Conservation (phyloP, 2,797 vertebrate species). For the Pseudochaenichthys georgianus region DNA sequence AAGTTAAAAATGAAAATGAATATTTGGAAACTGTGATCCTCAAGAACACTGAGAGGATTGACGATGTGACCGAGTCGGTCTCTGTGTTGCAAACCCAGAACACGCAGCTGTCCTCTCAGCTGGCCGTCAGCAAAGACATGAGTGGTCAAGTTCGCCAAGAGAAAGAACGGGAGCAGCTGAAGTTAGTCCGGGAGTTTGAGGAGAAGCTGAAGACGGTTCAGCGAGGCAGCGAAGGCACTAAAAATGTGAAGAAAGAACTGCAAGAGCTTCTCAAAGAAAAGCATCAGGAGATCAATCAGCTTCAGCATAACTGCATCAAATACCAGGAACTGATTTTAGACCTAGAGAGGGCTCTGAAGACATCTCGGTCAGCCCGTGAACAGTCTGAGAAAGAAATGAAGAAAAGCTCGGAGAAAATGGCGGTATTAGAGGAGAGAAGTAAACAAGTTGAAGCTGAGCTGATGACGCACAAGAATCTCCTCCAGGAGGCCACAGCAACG, state of each 20-base stretch:
- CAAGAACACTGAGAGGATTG: conserved; percentile 86
- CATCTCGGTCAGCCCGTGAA: conserved; percentile 74
- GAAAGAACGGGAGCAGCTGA: conserved; percentile 88
- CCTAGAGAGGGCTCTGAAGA: conserved; percentile 86
- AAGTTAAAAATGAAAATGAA: conserved; percentile 91
- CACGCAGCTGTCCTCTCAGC: conserved; percentile 79
- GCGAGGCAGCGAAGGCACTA: conserved; percentile 86
- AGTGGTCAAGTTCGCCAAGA: conserved; percentile 79
- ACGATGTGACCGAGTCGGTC: conserved; percentile 85
- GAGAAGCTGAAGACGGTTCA: conserved; percentile 88
- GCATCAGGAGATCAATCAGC: conserved; percentile 90
- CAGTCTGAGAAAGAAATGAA: conserved; percentile 79
- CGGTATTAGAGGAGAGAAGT: conserved; percentile 65
- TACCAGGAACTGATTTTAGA: conserved; percentile 91
- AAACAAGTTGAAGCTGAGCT: conserved; percentile 74
- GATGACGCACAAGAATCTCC: conserved; percentile 56
- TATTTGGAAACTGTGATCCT: conserved; percentile 89
- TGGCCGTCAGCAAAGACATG: conserved; percentile 81
- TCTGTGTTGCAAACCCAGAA: conserved; percentile 82
- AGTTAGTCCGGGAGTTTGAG: conserved; percentile 87
- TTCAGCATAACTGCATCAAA: conserved; percentile 90
- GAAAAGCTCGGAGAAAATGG: conserved; percentile 72
- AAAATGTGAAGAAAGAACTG: conserved; percentile 88
- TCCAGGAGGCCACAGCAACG: conserved; percentile 79
- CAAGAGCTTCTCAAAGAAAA: conserved; percentile 92